phyloP scores from a whole-genome alignment of 2,888 invertebrate genomes.

The Amphipoea lucens region DNA sequence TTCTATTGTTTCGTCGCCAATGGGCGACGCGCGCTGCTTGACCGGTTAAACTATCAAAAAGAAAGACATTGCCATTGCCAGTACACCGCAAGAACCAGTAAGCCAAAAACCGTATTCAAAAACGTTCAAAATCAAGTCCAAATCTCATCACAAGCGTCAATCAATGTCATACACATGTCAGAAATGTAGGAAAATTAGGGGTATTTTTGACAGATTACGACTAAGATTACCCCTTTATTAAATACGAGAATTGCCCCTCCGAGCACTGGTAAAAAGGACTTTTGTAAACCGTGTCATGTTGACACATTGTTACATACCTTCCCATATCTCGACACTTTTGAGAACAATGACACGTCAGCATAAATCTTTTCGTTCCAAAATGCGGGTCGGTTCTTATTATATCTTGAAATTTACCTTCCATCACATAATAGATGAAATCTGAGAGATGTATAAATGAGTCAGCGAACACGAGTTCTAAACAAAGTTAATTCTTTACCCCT shows the following conservation, averaged over 20 bases:
- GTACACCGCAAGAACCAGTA: not conserved
- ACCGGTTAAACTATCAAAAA: not conserved
- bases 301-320: conserved; percentile 12
- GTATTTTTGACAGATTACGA: not conserved
- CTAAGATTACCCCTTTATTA: not conserved
- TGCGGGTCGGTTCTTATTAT: not conserved
- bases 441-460: not conserved
- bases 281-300: not conserved
- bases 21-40: no score
- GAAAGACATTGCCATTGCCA: not conserved
- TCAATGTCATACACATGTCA: not conserved
- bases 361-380: conserved; percentile 13
- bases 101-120: not conserved
- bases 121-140: not conserved
- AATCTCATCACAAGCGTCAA: not conserved
- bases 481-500: not conserved
- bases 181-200: not conserved
- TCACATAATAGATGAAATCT: not conserved
- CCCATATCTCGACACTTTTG: conserved; percentile 14
- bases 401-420: conserved; percentile 6
- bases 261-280: not conserved
- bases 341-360: conserved; percentile 17
- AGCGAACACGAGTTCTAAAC: not conserved
- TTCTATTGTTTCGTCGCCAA: no score
- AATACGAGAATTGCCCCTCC: not conserved